A percentile compares a stretch with the other conserved stretches of the same genome.
phyloP scores from a whole-genome alignment of 2,797 vertebrate genomes.

The Pogonophryne albipinna region DNA sequence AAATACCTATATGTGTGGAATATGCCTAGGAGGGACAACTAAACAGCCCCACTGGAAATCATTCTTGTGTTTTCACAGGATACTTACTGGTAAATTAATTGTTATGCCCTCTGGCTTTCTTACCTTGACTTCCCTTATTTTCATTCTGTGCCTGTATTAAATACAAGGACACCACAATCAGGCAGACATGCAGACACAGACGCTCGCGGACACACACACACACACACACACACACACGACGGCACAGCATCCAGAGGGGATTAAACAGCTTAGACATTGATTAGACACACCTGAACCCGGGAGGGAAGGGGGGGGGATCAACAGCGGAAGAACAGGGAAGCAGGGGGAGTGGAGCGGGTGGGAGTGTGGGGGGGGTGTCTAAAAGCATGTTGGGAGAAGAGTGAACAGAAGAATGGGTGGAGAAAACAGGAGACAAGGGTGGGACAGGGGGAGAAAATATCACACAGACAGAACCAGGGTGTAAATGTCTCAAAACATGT shows the following conservation, averaged over 20 bases:
- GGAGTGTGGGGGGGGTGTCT: conserved; percentile 33
- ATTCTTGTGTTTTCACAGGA: conserved; percentile 18
- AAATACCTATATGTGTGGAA: too few relatives aligned
- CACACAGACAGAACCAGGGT: conserved; percentile 52
- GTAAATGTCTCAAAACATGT: conserved; percentile 73
- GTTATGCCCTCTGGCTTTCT: conserved; percentile 18
- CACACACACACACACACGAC: neutral
- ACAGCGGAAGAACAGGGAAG: conserved; percentile 20
- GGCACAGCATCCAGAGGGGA: conserved; percentile 54
- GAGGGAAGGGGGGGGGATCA: conserved; percentile 43
- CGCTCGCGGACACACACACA: conserved; percentile 20
- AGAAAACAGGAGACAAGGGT: conserved; percentile 26
- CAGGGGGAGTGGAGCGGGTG: neutral
- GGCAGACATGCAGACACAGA: conserved; percentile 22
- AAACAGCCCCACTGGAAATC: neutral
- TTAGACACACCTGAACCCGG: conserved; percentile 71
- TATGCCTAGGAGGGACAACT: neutral
- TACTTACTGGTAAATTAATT: conserved; percentile 42
- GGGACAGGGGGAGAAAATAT: conserved; percentile 19
- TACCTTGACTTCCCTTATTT: conserved; percentile 51
- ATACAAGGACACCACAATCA: conserved; percentile 56
- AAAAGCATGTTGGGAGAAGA: conserved; percentile 49
- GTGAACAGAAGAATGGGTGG: conserved; percentile 44
- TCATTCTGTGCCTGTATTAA: conserved; percentile 56
- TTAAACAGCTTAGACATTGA: conserved; percentile 74